A percentile compares a stretch with the other conserved stretches of the same genome.
phyloP scores from a whole-genome alignment of 2,113 vertebrate species.

The Crotophaga sulcirostris region DNA sequence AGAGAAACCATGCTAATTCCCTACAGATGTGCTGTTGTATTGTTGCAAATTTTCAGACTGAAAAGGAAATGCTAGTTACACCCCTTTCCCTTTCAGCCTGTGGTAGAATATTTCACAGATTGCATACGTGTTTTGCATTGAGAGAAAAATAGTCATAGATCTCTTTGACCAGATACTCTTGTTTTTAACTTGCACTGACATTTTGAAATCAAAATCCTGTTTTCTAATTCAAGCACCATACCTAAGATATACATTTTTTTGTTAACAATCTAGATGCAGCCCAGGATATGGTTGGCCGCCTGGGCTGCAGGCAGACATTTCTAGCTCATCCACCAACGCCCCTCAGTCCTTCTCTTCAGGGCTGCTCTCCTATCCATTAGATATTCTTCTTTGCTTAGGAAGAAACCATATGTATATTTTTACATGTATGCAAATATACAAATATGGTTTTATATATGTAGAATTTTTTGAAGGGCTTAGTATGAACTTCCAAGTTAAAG shows the following conservation, averaged over 20 bases:
- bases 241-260: too few species aligned
- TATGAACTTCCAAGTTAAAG: neutral
- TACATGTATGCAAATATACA: neutral
- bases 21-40: slow-evolving; percentile 78
- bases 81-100: slow-evolving; percentile 58
- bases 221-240: neutral
- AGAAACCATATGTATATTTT: neutral
- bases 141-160: neutral
- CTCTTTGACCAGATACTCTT: neutral
- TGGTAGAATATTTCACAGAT: slow-evolving; percentile 60
- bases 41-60: slow-evolving; percentile 78
- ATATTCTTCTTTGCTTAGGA: neutral
- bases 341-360: too few species aligned
- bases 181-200: neutral
- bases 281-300: too few species aligned
- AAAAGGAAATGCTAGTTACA: slow-evolving; percentile 81
- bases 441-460: neutral
- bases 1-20: slow-evolving; percentile 72
- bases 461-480: neutral
- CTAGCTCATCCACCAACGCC: too few species aligned
- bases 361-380: neutral
- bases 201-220: neutral
- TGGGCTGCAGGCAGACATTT: too few species aligned
- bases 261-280: neutral
- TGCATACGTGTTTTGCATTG: slow-evolving; percentile 35